A percentile compares a stretch with the other conserved stretches of the same genome.
These are phyloP conservation scores for Pluvialis apricaria DNA, from an alignment of 2,113 vertebrate species.

Conservation along the genomic window DNA sequence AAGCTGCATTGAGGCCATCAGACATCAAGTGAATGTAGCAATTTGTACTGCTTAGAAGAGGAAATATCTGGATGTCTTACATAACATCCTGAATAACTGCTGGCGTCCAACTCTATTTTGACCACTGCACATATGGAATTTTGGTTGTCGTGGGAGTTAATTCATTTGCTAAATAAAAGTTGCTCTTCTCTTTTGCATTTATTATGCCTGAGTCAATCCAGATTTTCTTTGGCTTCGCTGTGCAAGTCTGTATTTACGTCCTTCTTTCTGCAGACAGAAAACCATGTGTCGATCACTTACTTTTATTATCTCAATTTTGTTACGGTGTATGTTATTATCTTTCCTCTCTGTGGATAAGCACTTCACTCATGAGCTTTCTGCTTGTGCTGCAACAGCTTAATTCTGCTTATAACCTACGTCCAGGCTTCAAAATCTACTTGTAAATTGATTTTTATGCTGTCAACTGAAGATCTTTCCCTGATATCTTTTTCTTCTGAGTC, in stretches of 20 bases:
- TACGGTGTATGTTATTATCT: background rate
- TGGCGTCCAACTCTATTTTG: background rate
- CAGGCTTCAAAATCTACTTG: constrained; percentile 20
- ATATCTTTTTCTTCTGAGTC: background rate
- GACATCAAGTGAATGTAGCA: background rate
- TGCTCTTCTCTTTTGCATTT: background rate
- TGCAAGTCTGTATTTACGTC: background rate
- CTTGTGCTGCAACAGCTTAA: background rate
- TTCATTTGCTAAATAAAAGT: background rate
- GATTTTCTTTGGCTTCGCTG: background rate
- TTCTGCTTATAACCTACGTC: background rate
- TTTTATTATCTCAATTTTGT: background rate
- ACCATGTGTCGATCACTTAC: background rate
- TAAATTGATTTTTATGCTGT: background rate
- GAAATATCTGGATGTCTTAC: background rate
- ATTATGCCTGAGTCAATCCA: background rate
- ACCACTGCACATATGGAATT: background rate
- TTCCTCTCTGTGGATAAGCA: background rate
- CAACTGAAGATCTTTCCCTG: background rate
- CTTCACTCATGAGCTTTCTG: background rate
- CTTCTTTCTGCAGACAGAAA: background rate
- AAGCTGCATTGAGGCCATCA: background rate
- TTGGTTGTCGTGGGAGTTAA: background rate
- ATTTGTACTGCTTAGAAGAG: background rate
- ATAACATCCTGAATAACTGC: background rate